These are phyloP conservation scores for Theristus sp. DNA, from an alignment of 2,888 invertebrate species.

Conservation along the genomic window DNA sequence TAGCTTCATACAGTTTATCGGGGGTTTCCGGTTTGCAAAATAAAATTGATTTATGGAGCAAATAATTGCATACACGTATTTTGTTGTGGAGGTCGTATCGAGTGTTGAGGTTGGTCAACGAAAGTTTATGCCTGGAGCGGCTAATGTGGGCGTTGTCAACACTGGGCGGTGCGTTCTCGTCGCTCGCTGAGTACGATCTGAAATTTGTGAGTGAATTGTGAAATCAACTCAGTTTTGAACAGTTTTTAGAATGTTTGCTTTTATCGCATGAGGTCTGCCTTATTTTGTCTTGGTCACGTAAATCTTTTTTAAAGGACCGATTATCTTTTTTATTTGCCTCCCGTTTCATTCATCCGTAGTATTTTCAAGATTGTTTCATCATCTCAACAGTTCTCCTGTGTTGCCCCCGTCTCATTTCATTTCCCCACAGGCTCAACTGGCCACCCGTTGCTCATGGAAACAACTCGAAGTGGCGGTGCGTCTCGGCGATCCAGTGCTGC, in stretches of 20 bases:
- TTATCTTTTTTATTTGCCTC: too few relatives aligned
- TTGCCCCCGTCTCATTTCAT: background rate
- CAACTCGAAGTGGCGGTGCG: constrained; percentile 60
- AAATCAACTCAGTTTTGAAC: background rate
- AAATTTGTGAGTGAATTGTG: background rate
- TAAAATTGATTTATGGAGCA: background rate
- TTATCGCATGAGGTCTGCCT: background rate
- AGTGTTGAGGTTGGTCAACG: background rate
- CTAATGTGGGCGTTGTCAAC: constrained; percentile 86
- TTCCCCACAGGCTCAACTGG: constrained; percentile 54
- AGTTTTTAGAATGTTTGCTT: background rate
- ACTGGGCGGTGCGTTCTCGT: constrained; percentile 83
- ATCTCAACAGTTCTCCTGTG: too few relatives aligned
- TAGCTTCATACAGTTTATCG: too few relatives aligned
- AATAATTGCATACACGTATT: background rate
- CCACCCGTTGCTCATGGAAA: constrained; percentile 62
- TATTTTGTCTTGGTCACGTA: background rate
- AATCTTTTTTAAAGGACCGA: background rate
- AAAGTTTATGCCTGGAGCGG: constrained; percentile 48
- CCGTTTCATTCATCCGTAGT: too few relatives aligned
- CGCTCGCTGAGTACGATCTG: constrained; percentile 60
- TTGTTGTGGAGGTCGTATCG: background rate
- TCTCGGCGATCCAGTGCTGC: constrained; percentile 57
- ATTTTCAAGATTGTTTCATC: too few relatives aligned
- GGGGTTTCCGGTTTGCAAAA: background rate